These are phyloP conservation scores for Lytechinus variegatus DNA, from an alignment of 35 echinoderm and acorn worm species.

Conservation along the genomic window DNA sequence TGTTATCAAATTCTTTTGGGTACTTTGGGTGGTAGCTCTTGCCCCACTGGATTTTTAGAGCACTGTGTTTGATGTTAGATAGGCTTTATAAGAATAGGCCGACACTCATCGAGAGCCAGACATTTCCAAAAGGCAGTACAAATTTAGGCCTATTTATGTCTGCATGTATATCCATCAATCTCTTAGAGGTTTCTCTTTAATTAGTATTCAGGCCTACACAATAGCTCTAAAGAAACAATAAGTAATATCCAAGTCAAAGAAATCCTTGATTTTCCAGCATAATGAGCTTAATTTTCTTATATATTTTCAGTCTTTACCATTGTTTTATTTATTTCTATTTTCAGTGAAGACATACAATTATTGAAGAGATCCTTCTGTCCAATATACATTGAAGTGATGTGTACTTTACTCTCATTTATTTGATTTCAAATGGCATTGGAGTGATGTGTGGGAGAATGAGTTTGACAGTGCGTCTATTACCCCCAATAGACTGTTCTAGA, in stretches of 20 bases:
- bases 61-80: too few species aligned
- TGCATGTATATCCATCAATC: too few species aligned
- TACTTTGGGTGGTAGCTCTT: not conserved
- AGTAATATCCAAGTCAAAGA: too few species aligned
- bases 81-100: too few species aligned
- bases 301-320: not conserved
- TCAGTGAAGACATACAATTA: not conserved
- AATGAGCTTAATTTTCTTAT: not conserved
- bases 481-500: conserved; percentile 2
- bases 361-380: not conserved
- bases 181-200: too few species aligned
- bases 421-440: not conserved
- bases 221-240: too few species aligned
- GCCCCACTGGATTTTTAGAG: too few species aligned
- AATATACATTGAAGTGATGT: not conserved
- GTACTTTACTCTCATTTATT: not conserved
- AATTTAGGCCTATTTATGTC: too few species aligned
- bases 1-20: not conserved
- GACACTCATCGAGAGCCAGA: too few species aligned
- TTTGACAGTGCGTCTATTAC: not conserved
- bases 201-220: too few species aligned
- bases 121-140: too few species aligned
- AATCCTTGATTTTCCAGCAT: too few species aligned
- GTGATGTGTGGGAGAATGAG: not conserved
- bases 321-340: not conserved